Evolutionary conservation across 2,113 vertebrate species (phyloP), one percentile per base, ranked within the genome.

Genomic region (Vulpes ferrilata): DNA sequence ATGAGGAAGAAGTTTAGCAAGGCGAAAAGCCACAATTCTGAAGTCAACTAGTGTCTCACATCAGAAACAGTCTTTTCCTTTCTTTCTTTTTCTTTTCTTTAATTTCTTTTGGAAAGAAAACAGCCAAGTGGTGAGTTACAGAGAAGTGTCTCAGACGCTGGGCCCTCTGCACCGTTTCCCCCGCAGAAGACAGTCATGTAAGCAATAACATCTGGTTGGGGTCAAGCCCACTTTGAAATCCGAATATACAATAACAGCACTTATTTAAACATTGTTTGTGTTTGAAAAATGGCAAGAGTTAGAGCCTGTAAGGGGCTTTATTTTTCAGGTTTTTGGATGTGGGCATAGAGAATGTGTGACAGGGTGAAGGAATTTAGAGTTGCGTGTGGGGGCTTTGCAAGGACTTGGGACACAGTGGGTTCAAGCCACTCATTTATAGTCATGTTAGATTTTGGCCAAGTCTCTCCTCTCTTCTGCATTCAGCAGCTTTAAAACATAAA

Each of bases 31-130:
- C 89, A 93, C 93, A 88, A 43, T 98, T 97, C 95, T 97, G 97
- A 98, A 97, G 96, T 4, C n/a, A 97, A 95, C 53, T 92, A 96
- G 96, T 98, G 97, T 97, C 98, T 99, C 94, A 96, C 97, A 97
- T 98, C 98, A 98, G 97, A 98, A 95, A 95, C 53, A 96, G 96
- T 64, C 60, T 12, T 82, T 96, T 92, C 69, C 57, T 76, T 96
- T 85, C 64, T 65, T 43, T 74, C 22, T 74, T 43, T 43, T 76
- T 27, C 43, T 48, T 74, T 74, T 74, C 73, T 76, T 51, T 51
- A 27, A 76, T 71, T 60, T 93, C 25, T 71, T 84, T 89, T 11
- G 48, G 59, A 32, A 81, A 65, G 74, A 83, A 64, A 97, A 97
- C 96, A 89, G 93, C 38, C 65, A 0, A 97, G 89, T 25, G 3